Evolutionary conservation across 2,113 vertebrate genomes (phyloP), one percentile per base, ranked within the genome.

Genomic region (Miniopterus natalensis): DNA sequence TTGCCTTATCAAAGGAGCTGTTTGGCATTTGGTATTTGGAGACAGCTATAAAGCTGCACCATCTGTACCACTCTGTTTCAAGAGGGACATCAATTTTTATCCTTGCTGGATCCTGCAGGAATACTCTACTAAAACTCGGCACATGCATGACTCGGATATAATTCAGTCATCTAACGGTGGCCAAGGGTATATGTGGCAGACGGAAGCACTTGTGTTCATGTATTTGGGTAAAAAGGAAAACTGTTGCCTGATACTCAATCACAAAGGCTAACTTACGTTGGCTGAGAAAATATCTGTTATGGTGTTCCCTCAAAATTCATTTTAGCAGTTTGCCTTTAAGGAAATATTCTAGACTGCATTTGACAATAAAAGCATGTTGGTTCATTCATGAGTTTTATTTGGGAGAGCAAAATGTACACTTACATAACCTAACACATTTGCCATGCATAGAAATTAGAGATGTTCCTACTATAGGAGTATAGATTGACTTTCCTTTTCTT

Each of bases 71-170:
- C 96, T 98, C 94, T 95, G 70, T 94, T 98, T 98, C 97, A 98
- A 98, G 97, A 98, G 89, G 85, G 92, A 97, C 95, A 97, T 97
- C 97, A 98, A 95, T 98, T 98, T 98, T 98, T 98, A 97, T 98
- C 90, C 95, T 97, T 77, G 61, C 95, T 98, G 71, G 73, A 96
- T 97, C 96, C 86, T 97, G 70, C 49, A 98, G 97, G 92, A 98
- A 98, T 97, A 97, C 31, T 51, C 27, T 29, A 77, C 61, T 90
- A 95, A 94, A 97, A 88, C 63, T 87, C 94, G 88, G 2, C 45
- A 42, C 83, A 40, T 96, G 74, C 92, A 97, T 97, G 85, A 95
- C 92, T 97, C 90, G 96, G 97, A 97, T 88, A 88, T 81, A 98
- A 97, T 92, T 98, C 94, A 49, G 11, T n/a, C 93, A 61, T 75